These are phyloP conservation scores for Hesperia comma DNA, from an alignment of 2,888 invertebrate species.

Conservation along the genomic window DNA sequence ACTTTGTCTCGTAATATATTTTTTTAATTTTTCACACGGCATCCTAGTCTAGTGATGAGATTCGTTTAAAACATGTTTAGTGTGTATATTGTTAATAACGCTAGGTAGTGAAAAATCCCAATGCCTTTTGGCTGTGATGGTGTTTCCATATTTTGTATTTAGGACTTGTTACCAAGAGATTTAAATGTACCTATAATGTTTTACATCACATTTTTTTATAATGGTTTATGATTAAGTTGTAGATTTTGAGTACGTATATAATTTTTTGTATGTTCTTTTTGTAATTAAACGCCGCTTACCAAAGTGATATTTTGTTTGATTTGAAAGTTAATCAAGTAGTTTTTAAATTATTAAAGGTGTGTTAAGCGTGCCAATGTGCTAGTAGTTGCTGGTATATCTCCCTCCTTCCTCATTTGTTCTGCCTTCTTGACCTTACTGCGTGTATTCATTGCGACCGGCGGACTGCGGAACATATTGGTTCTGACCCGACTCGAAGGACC, in stretches of 20 bases:
- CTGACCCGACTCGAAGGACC: too few relatives aligned
- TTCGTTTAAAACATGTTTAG: slow-evolving; percentile 4
- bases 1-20: background rate
- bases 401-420: too few relatives aligned
- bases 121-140: slow-evolving; percentile 53
- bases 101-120: slow-evolving; percentile 31
- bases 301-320: slow-evolving; percentile 57
- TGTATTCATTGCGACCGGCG: too few relatives aligned
- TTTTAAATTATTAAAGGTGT: too few relatives aligned
- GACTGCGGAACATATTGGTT: too few relatives aligned
- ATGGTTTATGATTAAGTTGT: slow-evolving; percentile 40
- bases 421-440: too few relatives aligned
- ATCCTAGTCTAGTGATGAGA: slow-evolving; percentile 8
- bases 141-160: slow-evolving; percentile 42
- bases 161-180: slow-evolving; percentile 52
- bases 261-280: slow-evolving; percentile 68
- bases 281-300: slow-evolving; percentile 79
- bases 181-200: slow-evolving; percentile 43
- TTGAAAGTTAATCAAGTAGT: background rate
- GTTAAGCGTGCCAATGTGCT: too few relatives aligned
- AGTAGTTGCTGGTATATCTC: too few relatives aligned
- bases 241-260: slow-evolving; percentile 48
- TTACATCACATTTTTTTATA: slow-evolving; percentile 45
- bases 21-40: background rate
- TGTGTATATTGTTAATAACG: slow-evolving; percentile 12